A percentile compares a stretch with the other conserved stretches of the same genome.
Conservation (phyloP, 2,113 vertebrate species). For the Rhea americana region DNA sequence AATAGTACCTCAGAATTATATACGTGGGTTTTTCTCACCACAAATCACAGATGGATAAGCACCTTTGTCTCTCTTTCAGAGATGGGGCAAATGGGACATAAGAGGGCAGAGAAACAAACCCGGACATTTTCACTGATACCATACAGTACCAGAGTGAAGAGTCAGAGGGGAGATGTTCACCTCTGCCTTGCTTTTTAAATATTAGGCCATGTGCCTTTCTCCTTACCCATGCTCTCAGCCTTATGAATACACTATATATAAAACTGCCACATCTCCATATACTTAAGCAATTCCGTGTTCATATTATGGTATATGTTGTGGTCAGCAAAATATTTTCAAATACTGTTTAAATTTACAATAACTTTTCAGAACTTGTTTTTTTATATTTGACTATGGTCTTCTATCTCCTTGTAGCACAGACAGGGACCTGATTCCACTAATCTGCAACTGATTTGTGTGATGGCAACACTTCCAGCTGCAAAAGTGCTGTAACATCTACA, state of each 20-base stretch:
- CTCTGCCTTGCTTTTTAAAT: not conserved
- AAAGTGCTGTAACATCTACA: conserved; percentile 71
- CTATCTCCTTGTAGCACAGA: conserved; percentile 43
- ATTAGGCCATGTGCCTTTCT: not conserved
- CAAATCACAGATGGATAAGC: not conserved
- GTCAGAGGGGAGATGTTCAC: not conserved
- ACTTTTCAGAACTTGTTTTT: conserved; percentile 47
- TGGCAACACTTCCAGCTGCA: conserved; percentile 74
- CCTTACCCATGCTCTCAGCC: not conserved
- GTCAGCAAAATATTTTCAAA: conserved; percentile 41
- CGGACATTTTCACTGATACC: rapidly evolving
- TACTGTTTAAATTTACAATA: conserved; percentile 41
- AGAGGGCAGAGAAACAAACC: not conserved
- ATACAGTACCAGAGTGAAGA: not conserved
- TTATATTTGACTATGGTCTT: not conserved
- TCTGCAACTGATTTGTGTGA: conserved; percentile 75
- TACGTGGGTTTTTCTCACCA: not conserved
- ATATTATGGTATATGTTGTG: conserved; percentile 20
- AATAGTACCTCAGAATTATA: not conserved
- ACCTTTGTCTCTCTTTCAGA: not conserved
- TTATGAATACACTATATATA: not conserved
- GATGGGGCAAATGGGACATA: not conserved
- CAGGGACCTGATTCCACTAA: conserved; percentile 56
- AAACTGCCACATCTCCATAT: conserved; percentile 7
- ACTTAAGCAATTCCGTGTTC: conserved; percentile 33